Percentiles rank a stretch among this genome's conserved stretches.
These are phyloP conservation scores for Drosophila rufa DNA, from an alignment of 1,140 invertebrate species.

Conservation along the genomic window DNA sequence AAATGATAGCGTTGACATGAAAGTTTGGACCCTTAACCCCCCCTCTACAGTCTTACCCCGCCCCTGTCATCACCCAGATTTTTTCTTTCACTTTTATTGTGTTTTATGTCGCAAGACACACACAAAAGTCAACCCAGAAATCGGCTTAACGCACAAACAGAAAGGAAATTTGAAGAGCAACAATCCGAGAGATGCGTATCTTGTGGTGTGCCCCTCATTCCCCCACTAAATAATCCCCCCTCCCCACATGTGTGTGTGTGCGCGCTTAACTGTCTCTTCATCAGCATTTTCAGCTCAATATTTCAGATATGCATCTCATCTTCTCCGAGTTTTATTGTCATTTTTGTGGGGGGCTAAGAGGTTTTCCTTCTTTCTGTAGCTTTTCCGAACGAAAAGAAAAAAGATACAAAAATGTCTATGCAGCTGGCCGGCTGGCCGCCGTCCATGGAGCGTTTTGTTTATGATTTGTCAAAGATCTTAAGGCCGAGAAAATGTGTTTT, in stretches of 20 bases:
- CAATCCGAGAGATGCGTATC: conserved; percentile 74
- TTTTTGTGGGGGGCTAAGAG: conserved; percentile 29
- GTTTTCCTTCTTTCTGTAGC: conserved; percentile 28
- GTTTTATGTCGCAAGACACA: conserved; percentile 61
- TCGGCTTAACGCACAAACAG: conserved; percentile 54
- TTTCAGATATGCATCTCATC: conserved; percentile 59
- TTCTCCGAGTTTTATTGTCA: conserved; percentile 64
- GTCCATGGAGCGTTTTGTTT: conserved; percentile 63
- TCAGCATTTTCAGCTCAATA: conserved; percentile 38
- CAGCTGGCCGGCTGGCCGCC: conserved; percentile 55
- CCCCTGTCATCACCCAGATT: conserved; percentile 32
- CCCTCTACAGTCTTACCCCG: not conserved
- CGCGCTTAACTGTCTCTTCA: conserved; percentile 10
- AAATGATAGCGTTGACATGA: conserved; percentile 65
- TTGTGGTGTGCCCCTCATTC: conserved; percentile 12
- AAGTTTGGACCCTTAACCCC: conserved; percentile 19
- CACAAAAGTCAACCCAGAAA: conserved; percentile 54
- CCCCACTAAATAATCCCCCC: conserved; percentile 13
- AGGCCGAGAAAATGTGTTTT: conserved; percentile 65
- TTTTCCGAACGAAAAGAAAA: conserved; percentile 4
- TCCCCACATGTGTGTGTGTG: not conserved
- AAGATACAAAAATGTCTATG: conserved; percentile 58
- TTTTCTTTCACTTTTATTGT: conserved; percentile 65
- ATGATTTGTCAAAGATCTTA: conserved; percentile 75
- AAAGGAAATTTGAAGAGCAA: conserved; percentile 54